phyloP scores from a whole-genome alignment of 2,113 vertebrate species.

The Xiphias gladius region DNA sequence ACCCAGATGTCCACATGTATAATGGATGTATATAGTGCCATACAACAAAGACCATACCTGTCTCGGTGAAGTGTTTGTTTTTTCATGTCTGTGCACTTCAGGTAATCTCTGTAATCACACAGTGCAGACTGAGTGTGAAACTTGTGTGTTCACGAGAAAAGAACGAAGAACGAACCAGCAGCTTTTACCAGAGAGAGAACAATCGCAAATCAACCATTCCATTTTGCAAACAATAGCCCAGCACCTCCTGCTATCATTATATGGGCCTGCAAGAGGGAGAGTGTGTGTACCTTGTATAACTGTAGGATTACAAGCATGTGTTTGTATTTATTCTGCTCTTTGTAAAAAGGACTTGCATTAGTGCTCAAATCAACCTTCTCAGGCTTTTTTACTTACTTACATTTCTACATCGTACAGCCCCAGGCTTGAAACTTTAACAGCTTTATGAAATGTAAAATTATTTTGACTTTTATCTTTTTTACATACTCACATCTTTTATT shows the following conservation, averaged over 20 bases:
- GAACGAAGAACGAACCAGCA: slow-evolving; percentile 37
- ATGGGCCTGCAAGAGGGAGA: slow-evolving; percentile 35
- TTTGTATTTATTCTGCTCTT: slow-evolving; percentile 76
- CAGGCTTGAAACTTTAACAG: slow-evolving; percentile 24
- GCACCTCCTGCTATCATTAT: slow-evolving; percentile 65
- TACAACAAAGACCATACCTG: background rate
- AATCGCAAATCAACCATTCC: slow-evolving; percentile 72
- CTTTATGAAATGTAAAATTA: slow-evolving; percentile 12
- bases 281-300: slow-evolving; percentile 68
- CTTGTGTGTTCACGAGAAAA: slow-evolving; percentile 47
- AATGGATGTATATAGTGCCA: background rate
- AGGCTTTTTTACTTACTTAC: slow-evolving; percentile 23
- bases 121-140: slow-evolving; percentile 12
- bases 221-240: slow-evolving; percentile 76
- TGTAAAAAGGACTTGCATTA: slow-evolving; percentile 57
- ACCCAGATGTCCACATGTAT: background rate
- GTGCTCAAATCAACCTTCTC: slow-evolving; percentile 13
- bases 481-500: slow-evolving; percentile 16
- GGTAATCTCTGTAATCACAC: slow-evolving; percentile 46
- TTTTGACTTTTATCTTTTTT: slow-evolving; percentile 11
- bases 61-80: background rate
- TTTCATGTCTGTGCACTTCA: background rate
- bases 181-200: slow-evolving; percentile 64
- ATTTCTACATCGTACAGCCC: background rate
- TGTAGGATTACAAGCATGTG: slow-evolving; percentile 69